Evolutionary conservation across 2,797 vertebrate species (phyloP).

Genomic region (Melanotaenia boesemani): DNA sequence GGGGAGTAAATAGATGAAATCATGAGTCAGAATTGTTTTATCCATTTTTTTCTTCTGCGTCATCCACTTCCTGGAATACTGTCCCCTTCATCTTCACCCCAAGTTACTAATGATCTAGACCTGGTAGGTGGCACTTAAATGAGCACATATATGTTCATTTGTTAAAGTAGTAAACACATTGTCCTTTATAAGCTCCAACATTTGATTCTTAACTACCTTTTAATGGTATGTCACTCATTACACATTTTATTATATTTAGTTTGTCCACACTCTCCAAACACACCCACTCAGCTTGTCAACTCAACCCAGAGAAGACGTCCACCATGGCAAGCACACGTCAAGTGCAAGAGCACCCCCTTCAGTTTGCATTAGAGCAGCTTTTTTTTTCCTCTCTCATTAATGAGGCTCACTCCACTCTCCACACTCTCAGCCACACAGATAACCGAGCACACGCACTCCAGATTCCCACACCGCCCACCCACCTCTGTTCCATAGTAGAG

Average conservation of each 20-base stretch:
- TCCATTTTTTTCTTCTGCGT: slow-evolving; percentile 70
- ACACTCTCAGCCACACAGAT: slow-evolving; percentile 18
- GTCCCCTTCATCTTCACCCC: slow-evolving; percentile 32
- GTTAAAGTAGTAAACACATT: slow-evolving; percentile 5
- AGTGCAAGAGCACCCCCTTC: slow-evolving; percentile 75
- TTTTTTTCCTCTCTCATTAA: neutral
- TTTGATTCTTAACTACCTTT: slow-evolving; percentile 48
- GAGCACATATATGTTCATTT: slow-evolving; percentile 34
- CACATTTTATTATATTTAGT: slow-evolving; percentile 49
- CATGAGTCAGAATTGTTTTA: slow-evolving; percentile 66
- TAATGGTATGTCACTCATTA: slow-evolving; percentile 41
- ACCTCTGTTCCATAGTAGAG: slow-evolving; percentile 39
- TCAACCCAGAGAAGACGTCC: slow-evolving; percentile 5
- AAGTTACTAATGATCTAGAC: slow-evolving; percentile 51
- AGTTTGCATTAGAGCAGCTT: slow-evolving; percentile 38
- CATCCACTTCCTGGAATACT: slow-evolving; percentile 75
- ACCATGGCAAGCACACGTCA: slow-evolving; percentile 13
- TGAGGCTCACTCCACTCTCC: slow-evolving; percentile 17
- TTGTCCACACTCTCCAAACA: slow-evolving; percentile 30
- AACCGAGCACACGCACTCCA: slow-evolving; percentile 38
- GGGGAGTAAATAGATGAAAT: slow-evolving; percentile 48
- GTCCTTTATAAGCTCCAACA: slow-evolving; percentile 15
- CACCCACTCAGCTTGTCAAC: slow-evolving; percentile 34
- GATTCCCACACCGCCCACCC: slow-evolving; percentile 6
- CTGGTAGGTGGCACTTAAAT: slow-evolving; percentile 37